A percentile compares a stretch with the other conserved stretches of the same genome.
phyloP scores from a whole-genome alignment of 2,888 invertebrate genomes.

The Augiades crinisus region DNA sequence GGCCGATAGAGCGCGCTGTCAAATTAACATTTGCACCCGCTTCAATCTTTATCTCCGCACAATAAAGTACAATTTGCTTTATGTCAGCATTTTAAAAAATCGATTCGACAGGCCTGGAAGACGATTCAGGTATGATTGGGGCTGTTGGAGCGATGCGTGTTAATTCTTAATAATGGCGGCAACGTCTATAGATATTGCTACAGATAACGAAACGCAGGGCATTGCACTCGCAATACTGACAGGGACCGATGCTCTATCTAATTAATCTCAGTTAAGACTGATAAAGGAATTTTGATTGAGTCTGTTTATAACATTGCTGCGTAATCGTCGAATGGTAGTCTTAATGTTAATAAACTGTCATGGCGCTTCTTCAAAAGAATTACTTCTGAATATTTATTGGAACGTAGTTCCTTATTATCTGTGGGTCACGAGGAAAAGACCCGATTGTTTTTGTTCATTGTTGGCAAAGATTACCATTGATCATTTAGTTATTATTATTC shows the following conservation, averaged over 20 bases:
- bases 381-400: no score
- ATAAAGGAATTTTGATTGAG: constrained; percentile 22
- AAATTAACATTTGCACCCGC: constrained; percentile 16
- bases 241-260: constrained; percentile 11
- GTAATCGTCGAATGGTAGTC: constrained; percentile 18
- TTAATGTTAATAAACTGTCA: no score
- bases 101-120: constrained; percentile 23
- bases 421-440: no score
- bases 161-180: constrained; percentile 36
- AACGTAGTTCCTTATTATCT: no score
- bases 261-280: constrained; percentile 24
- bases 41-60: constrained; percentile 17
- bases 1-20: constrained; percentile 16
- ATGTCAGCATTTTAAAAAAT: not conserved
- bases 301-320: not conserved
- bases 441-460: no score
- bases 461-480: no score
- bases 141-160: constrained; percentile 32
- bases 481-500: no score
- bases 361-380: no score
- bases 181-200: constrained; percentile 28
- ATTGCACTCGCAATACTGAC: constrained; percentile 11
- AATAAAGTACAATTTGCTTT: constrained; percentile 24
- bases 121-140: constrained; percentile 20
- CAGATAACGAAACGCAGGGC: constrained; percentile 24